Conservation (phyloP, 1,140 invertebrate species). For the Heliconius nattereri region DNA sequence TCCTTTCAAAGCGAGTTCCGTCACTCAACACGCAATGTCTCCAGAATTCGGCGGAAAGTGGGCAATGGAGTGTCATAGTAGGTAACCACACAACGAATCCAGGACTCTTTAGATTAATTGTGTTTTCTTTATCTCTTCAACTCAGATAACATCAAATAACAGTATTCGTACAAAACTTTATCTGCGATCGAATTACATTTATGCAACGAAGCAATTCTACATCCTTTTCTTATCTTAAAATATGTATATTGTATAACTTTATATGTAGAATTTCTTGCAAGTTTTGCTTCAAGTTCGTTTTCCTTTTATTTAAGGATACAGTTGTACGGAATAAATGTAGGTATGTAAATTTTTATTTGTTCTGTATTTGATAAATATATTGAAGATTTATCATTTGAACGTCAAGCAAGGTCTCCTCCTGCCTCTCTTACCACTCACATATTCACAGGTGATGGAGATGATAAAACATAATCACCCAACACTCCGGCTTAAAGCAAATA, state of each 20-base stretch:
- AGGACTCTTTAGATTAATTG: not conserved
- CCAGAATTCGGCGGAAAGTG: too few relatives aligned
- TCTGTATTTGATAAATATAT: not conserved
- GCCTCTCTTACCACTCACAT: too few relatives aligned
- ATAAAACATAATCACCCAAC: too few relatives aligned
- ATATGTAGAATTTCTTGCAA: not conserved
- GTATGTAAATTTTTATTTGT: not conserved
- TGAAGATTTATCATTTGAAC: too few relatives aligned
- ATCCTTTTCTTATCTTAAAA: conserved; percentile 7
- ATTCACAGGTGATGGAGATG: too few relatives aligned
- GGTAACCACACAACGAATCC: not conserved
- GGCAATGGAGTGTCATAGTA: too few relatives aligned
- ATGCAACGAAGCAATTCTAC: not conserved
- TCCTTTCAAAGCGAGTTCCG: too few relatives aligned
- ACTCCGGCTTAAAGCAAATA: too few relatives aligned
- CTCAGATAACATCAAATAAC: not conserved
- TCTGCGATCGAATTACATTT: not conserved
- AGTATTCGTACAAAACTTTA: not conserved
- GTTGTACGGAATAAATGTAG: not conserved
- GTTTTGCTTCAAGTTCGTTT: not conserved
- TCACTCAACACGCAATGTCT: too few relatives aligned
- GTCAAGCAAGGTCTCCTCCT: too few relatives aligned
- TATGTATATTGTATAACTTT: not conserved
- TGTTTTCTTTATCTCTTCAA: too few relatives aligned
- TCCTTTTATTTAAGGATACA: not conserved